Evolutionary conservation across 1,140 invertebrate species (phyloP).

Genomic region (Bombus soroeensis): DNA sequence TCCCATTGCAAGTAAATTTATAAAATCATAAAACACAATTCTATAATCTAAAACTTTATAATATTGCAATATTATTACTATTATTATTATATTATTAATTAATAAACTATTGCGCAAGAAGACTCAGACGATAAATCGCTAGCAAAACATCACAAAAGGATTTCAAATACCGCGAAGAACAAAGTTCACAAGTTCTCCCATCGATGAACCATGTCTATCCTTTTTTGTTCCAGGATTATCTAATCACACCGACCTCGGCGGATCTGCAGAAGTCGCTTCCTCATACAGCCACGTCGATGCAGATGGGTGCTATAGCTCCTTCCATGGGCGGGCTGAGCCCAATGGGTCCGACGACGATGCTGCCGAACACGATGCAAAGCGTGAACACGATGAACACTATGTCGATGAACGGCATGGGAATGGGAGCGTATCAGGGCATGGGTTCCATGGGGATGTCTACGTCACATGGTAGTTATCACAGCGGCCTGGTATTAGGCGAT

Average conservation of each 20-base stretch:
- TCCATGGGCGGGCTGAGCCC: slow-evolving; percentile 80
- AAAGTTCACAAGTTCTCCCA: background rate
- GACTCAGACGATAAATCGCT: too few relatives aligned
- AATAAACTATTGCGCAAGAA: too few relatives aligned
- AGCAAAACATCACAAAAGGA: too few relatives aligned
- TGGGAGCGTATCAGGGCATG: slow-evolving; percentile 80
- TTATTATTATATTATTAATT: too few relatives aligned
- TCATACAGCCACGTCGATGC: slow-evolving; percentile 81
- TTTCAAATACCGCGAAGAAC: too few relatives aligned
- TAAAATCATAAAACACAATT: too few relatives aligned
- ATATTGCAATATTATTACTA: too few relatives aligned
- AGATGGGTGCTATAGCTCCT: slow-evolving; percentile 81
- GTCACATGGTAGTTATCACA: slow-evolving; percentile 80
- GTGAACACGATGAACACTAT: slow-evolving; percentile 81
- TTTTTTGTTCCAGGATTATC: slow-evolving; percentile 76
- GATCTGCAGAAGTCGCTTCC: slow-evolving; percentile 81
- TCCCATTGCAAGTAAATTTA: too few relatives aligned
- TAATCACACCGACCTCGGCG: slow-evolving; percentile 79
- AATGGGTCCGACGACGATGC: slow-evolving; percentile 80
- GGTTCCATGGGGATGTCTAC: slow-evolving; percentile 80
- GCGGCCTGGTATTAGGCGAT: slow-evolving; percentile 80
- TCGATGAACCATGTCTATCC: background rate
- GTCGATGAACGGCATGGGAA: slow-evolving; percentile 82
- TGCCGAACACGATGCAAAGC: slow-evolving; percentile 80
- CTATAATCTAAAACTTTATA: too few relatives aligned